These are phyloP conservation scores for Proctacanthus coquilletti DNA, from an alignment of 1,140 invertebrate genomes.

Conservation along the genomic window DNA sequence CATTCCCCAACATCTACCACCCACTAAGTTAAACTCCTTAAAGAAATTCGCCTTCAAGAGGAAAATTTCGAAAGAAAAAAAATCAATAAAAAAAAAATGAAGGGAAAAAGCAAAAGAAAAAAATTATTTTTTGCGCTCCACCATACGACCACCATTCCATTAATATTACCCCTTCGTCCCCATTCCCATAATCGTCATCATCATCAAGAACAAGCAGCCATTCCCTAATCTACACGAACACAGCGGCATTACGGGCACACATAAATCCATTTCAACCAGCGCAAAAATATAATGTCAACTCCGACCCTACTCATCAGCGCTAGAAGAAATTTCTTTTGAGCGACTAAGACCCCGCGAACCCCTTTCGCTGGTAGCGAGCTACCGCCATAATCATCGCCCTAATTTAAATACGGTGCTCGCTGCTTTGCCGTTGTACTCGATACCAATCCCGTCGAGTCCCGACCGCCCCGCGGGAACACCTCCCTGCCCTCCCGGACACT, in stretches of 20 bases:
- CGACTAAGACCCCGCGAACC: not conserved
- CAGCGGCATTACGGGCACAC: not conserved
- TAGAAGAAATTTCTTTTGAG: not conserved
- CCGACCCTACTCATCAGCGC: not conserved
- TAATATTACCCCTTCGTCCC: not conserved
- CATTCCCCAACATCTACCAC: no score
- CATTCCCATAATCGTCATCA: not conserved
- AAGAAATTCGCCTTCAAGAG: no score
- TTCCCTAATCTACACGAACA: not conserved
- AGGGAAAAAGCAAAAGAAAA: no score
- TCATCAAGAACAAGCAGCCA: not conserved
- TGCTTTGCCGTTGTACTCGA: not conserved
- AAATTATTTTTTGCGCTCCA: not conserved
- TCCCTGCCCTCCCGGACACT: not conserved
- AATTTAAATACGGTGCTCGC: not conserved
- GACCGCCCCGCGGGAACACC: no score
- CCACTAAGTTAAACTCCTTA: no score
- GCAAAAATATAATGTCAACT: not conserved
- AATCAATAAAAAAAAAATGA: constrained; percentile 1
- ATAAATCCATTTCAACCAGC: not conserved
- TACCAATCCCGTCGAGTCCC: not conserved
- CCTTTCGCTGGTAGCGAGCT: not conserved
- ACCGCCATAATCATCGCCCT: constrained; percentile 1
- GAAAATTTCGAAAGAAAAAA: not conserved
- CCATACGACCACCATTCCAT: not conserved